phyloP scores from a whole-genome alignment of 2,797 vertebrate genomes.

The Cercopithecus petaurista region DNA sequence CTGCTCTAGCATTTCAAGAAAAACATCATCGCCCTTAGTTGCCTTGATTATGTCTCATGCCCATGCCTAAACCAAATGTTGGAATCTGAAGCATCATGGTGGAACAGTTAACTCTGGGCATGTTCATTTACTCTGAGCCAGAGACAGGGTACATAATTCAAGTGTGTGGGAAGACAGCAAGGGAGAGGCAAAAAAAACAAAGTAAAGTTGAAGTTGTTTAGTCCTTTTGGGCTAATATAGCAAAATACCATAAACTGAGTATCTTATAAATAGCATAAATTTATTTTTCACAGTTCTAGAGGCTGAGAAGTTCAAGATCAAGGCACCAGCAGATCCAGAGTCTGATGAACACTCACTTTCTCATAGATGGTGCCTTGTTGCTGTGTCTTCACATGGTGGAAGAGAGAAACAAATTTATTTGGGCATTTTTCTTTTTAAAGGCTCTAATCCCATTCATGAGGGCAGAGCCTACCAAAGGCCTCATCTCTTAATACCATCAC shows the following conservation, averaged over 20 bases:
- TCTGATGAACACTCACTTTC: not conserved
- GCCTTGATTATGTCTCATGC: not conserved
- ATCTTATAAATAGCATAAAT: not conserved
- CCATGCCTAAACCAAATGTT: not conserved
- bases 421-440: not conserved
- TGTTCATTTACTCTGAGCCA: not conserved
- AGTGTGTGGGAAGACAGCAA: not conserved
- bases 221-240: too few relatives aligned
- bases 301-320: not conserved
- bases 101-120: not conserved
- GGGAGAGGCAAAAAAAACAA: not conserved
- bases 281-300: not conserved
- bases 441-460: not conserved
- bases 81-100: not conserved
- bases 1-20: not conserved
- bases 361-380: not conserved
- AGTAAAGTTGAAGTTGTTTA: not conserved
- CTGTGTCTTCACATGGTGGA: not conserved
- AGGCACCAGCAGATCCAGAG: not conserved
- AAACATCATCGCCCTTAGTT: not conserved
- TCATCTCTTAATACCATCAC: not conserved
- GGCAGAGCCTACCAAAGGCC: not conserved
- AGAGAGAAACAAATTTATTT: not conserved
- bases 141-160: not conserved
- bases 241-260: not conserved